Conservation (phyloP, 2,888 invertebrate species). For the Sinelater perroti region DNA sequence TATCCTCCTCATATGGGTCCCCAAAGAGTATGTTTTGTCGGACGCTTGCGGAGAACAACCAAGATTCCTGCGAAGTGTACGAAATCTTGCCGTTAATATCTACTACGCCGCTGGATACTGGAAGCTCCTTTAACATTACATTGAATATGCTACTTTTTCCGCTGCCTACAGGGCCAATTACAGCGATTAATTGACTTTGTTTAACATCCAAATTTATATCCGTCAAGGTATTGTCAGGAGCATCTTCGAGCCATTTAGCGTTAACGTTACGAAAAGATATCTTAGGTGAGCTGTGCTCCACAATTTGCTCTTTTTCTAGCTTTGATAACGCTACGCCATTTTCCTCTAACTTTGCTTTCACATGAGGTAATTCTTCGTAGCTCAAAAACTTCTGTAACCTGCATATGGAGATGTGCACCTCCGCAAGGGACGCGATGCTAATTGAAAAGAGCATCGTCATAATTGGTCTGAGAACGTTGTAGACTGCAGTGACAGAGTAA, state of each 20-base stretch:
- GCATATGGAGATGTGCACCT: slow-evolving; percentile 78
- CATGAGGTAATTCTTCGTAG: slow-evolving; percentile 61
- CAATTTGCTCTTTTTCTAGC: neutral
- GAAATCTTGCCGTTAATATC: slow-evolving; percentile 63
- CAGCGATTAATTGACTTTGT: slow-evolving; percentile 61
- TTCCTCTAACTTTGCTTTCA: slow-evolving; percentile 4
- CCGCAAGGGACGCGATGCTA: slow-evolving; percentile 82
- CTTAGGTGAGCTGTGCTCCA: slow-evolving; percentile 53
- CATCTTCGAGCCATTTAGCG: slow-evolving; percentile 71
- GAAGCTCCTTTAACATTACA: slow-evolving; percentile 61
- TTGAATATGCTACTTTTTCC: slow-evolving; percentile 69
- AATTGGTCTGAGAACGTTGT: slow-evolving; percentile 85
- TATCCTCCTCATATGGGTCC: slow-evolving; percentile 65
- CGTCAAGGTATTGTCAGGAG: slow-evolving; percentile 31
- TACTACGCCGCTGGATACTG: slow-evolving; percentile 58
- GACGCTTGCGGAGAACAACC: slow-evolving; percentile 69
- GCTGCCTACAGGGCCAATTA: slow-evolving; percentile 75
- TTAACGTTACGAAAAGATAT: slow-evolving; percentile 69
- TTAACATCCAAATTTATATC: slow-evolving; percentile 58
- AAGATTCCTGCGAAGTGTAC: slow-evolving; percentile 72
- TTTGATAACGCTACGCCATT: neutral
- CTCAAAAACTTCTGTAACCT: slow-evolving; percentile 71
- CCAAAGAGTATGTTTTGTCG: slow-evolving; percentile 85
- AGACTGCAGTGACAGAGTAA: slow-evolving; percentile 89
- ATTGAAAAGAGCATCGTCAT: slow-evolving; percentile 93